A percentile compares a stretch with the other conserved stretches of the same genome.
Conservation (phyloP, 2,113 vertebrate species). For the Zapus hudsonius region DNA sequence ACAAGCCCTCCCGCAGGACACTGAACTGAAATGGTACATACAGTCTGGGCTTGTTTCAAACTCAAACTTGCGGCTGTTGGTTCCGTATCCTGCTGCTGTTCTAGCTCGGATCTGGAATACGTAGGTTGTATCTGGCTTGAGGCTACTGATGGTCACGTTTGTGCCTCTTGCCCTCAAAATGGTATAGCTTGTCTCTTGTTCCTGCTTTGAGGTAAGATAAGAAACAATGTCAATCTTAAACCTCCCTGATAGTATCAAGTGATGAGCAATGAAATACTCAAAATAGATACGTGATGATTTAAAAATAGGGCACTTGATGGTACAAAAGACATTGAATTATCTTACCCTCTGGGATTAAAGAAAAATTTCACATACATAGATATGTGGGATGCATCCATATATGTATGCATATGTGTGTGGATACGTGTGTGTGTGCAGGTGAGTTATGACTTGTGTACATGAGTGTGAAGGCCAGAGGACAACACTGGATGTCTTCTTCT, state of each 20-base stretch:
- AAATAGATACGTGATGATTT: too few species aligned
- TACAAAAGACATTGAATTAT: too few species aligned
- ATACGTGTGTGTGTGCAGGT: too few species aligned
- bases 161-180: slow-evolving; percentile 95
- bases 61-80: slow-evolving; percentile 96
- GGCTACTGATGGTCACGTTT: slow-evolving; percentile 95
- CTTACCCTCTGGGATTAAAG: too few species aligned
- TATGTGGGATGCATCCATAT: too few species aligned
- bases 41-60: slow-evolving; percentile 99
- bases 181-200: slow-evolving; percentile 99
- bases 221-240: slow-evolving; percentile 78
- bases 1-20: background rate
- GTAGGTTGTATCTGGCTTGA: slow-evolving; percentile 97
- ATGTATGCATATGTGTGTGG: too few species aligned
- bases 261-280: slow-evolving; percentile 25
- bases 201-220: slow-evolving; percentile 91
- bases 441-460: too few species aligned
- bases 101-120: slow-evolving; percentile 97
- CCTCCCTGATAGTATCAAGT: slow-evolving; percentile 14
- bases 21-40: slow-evolving; percentile 84
- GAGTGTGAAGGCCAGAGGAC: too few species aligned
- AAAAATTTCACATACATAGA: too few species aligned
- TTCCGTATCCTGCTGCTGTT: slow-evolving; percentile 96
- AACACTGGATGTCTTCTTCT: too few species aligned
- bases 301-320: too few species aligned